phyloP scores from a whole-genome alignment of 2,113 vertebrate genomes.

The Anguilla rostrata region DNA sequence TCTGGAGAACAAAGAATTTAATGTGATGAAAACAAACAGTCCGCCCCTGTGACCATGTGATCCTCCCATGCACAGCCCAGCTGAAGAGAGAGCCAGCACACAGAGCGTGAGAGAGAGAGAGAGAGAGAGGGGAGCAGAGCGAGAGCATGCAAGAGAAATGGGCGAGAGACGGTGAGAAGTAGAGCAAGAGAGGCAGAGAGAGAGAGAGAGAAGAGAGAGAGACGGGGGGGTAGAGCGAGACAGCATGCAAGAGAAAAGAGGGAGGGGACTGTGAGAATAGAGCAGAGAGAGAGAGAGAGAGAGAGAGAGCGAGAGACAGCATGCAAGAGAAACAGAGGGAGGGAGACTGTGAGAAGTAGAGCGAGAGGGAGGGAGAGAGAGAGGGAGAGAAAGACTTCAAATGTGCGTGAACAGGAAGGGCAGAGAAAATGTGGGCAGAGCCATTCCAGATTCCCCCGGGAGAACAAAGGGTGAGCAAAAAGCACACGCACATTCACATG shows the following conservation, averaged over 20 bases:
- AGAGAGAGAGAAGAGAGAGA: background rate
- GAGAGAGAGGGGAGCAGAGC: conserved; percentile 38
- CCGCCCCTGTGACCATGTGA: conserved; percentile 30
- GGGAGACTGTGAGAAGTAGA: conserved; percentile 29
- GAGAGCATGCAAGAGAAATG: conserved; percentile 53
- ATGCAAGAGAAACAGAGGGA: conserved; percentile 41
- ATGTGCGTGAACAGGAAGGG: background rate
- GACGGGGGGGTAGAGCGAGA: too few relatives aligned
- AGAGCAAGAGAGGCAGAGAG: conserved; percentile 1
- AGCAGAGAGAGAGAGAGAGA: background rate
- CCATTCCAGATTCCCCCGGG: background rate
- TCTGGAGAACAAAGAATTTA: conserved; percentile 35
- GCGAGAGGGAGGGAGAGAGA: background rate
- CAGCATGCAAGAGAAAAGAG: background rate
- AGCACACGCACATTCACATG: background rate
- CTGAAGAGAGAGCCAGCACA: background rate
- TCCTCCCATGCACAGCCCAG: background rate
- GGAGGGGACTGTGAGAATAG: background rate
- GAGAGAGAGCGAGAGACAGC: conserved; percentile 55
- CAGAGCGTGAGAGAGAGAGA: background rate
- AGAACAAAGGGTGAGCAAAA: background rate
- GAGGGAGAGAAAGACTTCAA: background rate
- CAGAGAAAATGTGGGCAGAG: background rate
- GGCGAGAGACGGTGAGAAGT: conserved; percentile 22
- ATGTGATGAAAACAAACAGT: conserved; percentile 37